Evolutionary conservation across 1,140 invertebrate genomes (phyloP), one percentile per base, ranked within the genome.

Genomic region (Ladona fulva): DNA sequence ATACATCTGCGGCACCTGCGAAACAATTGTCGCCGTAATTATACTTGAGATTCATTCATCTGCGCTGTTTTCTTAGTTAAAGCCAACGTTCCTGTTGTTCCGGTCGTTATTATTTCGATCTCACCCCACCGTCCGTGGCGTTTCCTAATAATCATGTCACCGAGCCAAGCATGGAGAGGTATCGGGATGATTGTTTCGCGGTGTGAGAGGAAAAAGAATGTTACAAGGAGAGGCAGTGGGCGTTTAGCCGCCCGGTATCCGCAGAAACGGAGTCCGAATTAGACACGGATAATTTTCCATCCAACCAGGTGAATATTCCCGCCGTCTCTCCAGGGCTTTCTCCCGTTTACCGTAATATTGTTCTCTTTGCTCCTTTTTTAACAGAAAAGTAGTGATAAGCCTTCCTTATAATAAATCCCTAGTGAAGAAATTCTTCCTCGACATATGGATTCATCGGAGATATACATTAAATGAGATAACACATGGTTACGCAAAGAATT

Each of bases 101-200:
- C 29, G 3, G 29, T 37, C 3, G 29, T 37, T 8, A 37, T 37
- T 37, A 37, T 37, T 66, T 66, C 52, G n/a, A 66, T 66, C 14
- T 12, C 52, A 16, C 52, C 14, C 52, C 52, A 11, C 44, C n/a
- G n/a, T n/a, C 10, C 19, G 44, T 19, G 19, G 19, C 10, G 14
- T 66, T 66, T 66, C 52, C 52, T 66, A 66, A 66, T 66, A 66
- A 66, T 66, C 52, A 66, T 66, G n/a, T 66, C 52, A 66, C 52
- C 52, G 52, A 66, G 52, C n/a, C 52, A 66, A 66, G 5, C 52
- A 66, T 66, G 52, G 52, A 66, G 14, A 66, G 29, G 29, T 37
- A 37, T 37, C 29, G 29, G 5, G 52, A 12, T 12, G 12, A 66
- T 19, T 16, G 52, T 16, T 16, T 6, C n/a, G 52, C n/a, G 52